Conservation (phyloP, 1,140 invertebrate genomes). For the Lethrus apterus region DNA sequence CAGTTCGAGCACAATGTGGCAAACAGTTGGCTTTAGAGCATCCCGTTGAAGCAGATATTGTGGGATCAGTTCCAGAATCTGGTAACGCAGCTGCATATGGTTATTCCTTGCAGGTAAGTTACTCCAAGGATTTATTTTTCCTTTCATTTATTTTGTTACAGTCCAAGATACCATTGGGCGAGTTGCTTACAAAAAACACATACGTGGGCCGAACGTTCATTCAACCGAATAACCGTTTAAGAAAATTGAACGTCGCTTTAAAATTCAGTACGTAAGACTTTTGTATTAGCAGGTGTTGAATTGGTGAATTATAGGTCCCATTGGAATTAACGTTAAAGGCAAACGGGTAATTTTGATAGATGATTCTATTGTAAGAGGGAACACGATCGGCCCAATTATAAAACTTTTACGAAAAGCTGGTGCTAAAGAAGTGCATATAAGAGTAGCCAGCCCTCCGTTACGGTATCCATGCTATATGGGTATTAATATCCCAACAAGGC, state of each 20-base stretch:
- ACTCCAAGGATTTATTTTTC: conserved; percentile 4
- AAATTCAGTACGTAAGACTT: conserved; percentile 62
- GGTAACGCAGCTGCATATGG: conserved; percentile 93
- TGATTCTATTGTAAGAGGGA: conserved; percentile 95
- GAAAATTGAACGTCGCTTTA: conserved; percentile 88
- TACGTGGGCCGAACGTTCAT: conserved; percentile 97
- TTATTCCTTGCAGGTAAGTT: conserved; percentile 70
- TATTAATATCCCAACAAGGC: conserved; percentile 93
- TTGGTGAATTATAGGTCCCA: conserved; percentile 53
- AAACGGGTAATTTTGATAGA: conserved; percentile 88
- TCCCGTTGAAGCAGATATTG: conserved; percentile 84
- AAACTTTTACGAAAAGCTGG: conserved; percentile 86
- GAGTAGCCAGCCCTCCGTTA: conserved; percentile 92
- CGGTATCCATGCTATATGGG: conserved; percentile 98
- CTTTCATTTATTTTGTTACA: conserved; percentile 40
- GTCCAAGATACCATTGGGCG: conserved; percentile 83
- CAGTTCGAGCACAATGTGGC: conserved; percentile 88
- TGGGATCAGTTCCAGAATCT: conserved; percentile 94
- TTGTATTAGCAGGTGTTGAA: neutral
- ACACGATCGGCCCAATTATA: conserved; percentile 96
- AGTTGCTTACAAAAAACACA: conserved; percentile 91
- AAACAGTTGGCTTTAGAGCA: conserved; percentile 82
- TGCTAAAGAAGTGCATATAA: conserved; percentile 90
- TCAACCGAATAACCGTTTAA: conserved; percentile 82
- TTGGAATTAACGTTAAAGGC: conserved; percentile 82